Conservation (phyloP, 2,888 invertebrate species). For the Caenorhabditis becei region DNA sequence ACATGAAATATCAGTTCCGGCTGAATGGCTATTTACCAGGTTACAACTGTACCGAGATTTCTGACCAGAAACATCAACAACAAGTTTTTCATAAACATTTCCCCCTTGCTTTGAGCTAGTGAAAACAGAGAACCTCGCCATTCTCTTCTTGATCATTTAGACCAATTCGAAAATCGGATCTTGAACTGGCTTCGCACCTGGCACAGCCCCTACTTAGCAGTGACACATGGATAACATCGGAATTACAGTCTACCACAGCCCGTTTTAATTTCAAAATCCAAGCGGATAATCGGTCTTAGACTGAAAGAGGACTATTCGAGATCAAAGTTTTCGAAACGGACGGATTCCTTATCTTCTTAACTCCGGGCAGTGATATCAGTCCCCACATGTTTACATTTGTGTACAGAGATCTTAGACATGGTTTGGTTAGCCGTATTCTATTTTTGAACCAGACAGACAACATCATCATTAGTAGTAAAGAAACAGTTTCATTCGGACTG, state of each 20-base stretch:
- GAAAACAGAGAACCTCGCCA: background rate
- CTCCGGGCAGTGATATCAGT: too few relatives aligned
- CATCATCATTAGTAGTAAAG: background rate
- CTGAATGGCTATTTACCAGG: background rate
- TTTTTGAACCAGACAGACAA: conserved; percentile 7
- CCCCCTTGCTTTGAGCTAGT: background rate
- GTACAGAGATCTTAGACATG: background rate
- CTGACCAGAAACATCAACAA: background rate
- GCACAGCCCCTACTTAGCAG: background rate
- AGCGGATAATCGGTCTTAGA: background rate
- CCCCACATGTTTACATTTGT: too few relatives aligned
- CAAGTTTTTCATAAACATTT: background rate
- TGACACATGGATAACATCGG: background rate
- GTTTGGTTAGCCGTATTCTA: background rate
- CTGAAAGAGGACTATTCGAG: background rate
- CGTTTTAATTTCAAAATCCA: background rate
- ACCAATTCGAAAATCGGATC: background rate
- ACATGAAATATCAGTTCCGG: too few relatives aligned
- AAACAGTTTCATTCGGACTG: background rate
- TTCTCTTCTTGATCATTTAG: background rate
- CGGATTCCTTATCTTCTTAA: too few relatives aligned
- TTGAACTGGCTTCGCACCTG: background rate
- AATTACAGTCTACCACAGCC: background rate
- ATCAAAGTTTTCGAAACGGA: background rate
- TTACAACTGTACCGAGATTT: background rate